Base-by-base conservation (phyloP, 2,797 vertebrate genomes). In the Loris lydekkerianus region DNA sequence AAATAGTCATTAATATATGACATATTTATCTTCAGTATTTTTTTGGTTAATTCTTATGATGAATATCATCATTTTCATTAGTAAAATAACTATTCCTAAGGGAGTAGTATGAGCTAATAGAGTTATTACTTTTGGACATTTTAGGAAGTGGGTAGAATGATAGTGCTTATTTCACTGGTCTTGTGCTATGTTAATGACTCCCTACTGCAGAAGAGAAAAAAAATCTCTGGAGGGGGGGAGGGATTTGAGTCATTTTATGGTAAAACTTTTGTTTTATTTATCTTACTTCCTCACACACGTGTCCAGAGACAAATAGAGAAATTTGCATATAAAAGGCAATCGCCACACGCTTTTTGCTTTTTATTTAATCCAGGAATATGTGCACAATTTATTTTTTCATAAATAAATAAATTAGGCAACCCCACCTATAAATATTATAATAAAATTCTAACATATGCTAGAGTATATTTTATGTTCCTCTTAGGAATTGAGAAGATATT, bases 391-490 rank as follows among this genome's bases (percentile, higher is more conserved):
- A 81, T 72, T 72, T 40, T 73, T 76, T 37, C 13, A 58, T 56
- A 2, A 92, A 2, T 92, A 86, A 96, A 93, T 60, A 86, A 83
- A 63, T 70, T 69, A 86, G 15, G n/a, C 2, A 84, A 84, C 75
- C 37, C 18, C 10, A 31, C 1, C 76, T 76, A 8, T 17, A 86
- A 83, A 49, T 72, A 75, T 67, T 77, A 40, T 31, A 27, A 89
- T 84, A 80, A 73, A 93, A 75, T 78, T 94, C 2, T 58, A 91
- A 3, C 20, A 11, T 49, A 29, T 40, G 34, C 10, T 67, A 67
- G 65, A n/a, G 18, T 67, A 18, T 67, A 67, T 70, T 92, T 95
- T 58, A 21, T 58, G 34, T 93, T 88, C 49, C 27, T 94, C 6
- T 46, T 18, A 90, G 6, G 10, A 76, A 2, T 87, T 70, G 10